These are phyloP conservation scores for Papilio protenor DNA, from an alignment of 2,888 invertebrate species.

Conservation along the genomic window DNA sequence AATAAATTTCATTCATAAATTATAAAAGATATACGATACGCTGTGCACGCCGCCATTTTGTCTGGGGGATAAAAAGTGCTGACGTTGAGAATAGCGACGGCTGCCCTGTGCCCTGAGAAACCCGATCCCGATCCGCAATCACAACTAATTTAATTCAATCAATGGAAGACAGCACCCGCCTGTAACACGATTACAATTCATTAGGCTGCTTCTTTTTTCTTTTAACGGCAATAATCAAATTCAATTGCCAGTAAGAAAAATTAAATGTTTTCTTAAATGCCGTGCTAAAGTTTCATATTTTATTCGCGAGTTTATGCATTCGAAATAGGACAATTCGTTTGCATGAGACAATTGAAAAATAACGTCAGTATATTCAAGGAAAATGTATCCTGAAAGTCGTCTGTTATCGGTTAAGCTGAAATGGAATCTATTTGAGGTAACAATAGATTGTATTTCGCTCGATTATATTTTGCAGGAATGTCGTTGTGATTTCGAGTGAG, in stretches of 20 bases:
- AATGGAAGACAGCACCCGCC: slow-evolving; percentile 54
- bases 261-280: slow-evolving; percentile 36
- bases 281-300: slow-evolving; percentile 63
- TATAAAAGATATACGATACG: slow-evolving; percentile 21
- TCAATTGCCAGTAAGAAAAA: slow-evolving; percentile 24
- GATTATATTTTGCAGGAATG: slow-evolving; percentile 49
- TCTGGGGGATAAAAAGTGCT: slow-evolving; percentile 52
- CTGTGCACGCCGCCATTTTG: slow-evolving; percentile 52
- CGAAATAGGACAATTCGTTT: slow-evolving; percentile 79
- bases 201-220: slow-evolving; percentile 49
- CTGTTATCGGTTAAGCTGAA: slow-evolving; percentile 55
- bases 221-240: slow-evolving; percentile 41
- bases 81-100: slow-evolving; percentile 55
- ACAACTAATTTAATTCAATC: slow-evolving; percentile 75
- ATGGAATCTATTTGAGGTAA: slow-evolving; percentile 59
- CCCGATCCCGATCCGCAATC: slow-evolving; percentile 70
- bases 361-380: slow-evolving; percentile 60
- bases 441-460: slow-evolving; percentile 58
- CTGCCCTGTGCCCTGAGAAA: slow-evolving; percentile 60
- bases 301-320: slow-evolving; percentile 67
- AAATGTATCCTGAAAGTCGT: slow-evolving; percentile 53
- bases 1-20: slow-evolving; percentile 1
- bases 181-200: slow-evolving; percentile 61
- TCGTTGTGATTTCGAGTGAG: slow-evolving; percentile 63
- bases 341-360: slow-evolving; percentile 80